Evolutionary conservation across 2,888 invertebrate genomes (phyloP), one percentile per base, ranked within the genome.

Genomic region (Eugnorisma glareosa): DNA sequence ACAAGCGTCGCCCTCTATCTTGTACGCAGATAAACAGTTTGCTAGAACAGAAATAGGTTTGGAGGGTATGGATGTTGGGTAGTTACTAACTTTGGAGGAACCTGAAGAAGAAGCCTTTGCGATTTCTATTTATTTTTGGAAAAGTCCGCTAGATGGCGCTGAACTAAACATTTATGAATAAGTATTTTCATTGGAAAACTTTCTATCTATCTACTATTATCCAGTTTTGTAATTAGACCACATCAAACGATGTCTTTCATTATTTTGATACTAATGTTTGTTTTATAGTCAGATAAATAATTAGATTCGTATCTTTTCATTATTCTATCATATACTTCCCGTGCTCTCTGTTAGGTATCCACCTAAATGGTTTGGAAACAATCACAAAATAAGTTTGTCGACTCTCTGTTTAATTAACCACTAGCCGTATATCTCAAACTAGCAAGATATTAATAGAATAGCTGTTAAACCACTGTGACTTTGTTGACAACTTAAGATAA

Each of bases 81-180:
- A 13, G 31, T 15, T 10, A 28, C 1, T 10, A 61, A n/a, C n/a
- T 10, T 18, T n/a, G 13, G 11, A 67, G 10, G 15, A 54, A 73
- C 40, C 70, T 0, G 8, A 15, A 3, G 24, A 15, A 15, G 6
- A 15, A 11, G 18, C 21, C 15, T 28, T 6, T 6, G 6, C 11
- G n/a, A 40, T 54, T 21, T 10, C 51, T 35, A 21, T 21, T 24
- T 21, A 31, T 24, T 75, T 66, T 45, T 1, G 45, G 72, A 74
- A 82, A 85, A 75, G 0, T 51, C 63, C 21, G 0, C 15, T 59
- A 83, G 83, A 78, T 83, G 74, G 72, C 74, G 51, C 10, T 77
- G 2, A 48, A 8, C 7, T 45, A 40, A 67, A 78, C 6, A 11
- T 40, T 0, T 0, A 64, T n/a, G 31, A 18, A 21, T 1, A 10